Evolutionary conservation across 2,113 vertebrate species (phyloP).

Genomic region (Hystrix cristata): DNA sequence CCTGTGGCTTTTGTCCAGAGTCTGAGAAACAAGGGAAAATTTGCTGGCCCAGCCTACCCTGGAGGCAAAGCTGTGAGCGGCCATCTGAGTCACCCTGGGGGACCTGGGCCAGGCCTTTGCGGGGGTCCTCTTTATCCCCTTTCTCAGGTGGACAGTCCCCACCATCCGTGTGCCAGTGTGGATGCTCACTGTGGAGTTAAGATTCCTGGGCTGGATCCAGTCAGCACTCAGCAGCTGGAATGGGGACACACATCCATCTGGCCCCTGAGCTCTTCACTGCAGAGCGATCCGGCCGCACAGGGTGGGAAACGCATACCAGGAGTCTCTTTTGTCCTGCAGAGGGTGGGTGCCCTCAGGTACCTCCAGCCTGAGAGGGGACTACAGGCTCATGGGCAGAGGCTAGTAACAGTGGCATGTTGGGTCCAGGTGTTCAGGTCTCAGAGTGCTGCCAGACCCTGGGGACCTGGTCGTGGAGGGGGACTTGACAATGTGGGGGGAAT

Average conservation of each 20-base stretch:
- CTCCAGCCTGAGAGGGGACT: background rate
- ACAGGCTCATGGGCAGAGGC: background rate
- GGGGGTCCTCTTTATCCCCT: too few species aligned
- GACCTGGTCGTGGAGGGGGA: too few species aligned
- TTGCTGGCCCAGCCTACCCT: background rate
- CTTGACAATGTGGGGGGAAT: background rate
- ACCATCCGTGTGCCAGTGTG: background rate
- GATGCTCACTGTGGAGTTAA: background rate
- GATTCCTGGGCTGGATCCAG: background rate
- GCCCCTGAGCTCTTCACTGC: background rate
- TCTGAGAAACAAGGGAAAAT: background rate
- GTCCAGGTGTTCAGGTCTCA: background rate
- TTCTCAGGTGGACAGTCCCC: background rate
- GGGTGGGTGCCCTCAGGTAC: too few species aligned
- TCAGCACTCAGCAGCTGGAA: background rate
- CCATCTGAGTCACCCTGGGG: background rate
- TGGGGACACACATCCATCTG: background rate
- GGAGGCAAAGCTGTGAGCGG: background rate
- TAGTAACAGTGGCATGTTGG: background rate
- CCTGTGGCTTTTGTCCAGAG: background rate
- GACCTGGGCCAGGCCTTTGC: background rate
- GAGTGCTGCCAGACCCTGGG: background rate
- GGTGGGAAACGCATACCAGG: background rate
- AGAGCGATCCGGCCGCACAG: background rate
- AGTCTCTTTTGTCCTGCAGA: background rate